A percentile compares a stretch with the other conserved stretches of the same genome.
Conservation (phyloP, 2,113 vertebrate species). For the Rhinogobius similis region DNA sequence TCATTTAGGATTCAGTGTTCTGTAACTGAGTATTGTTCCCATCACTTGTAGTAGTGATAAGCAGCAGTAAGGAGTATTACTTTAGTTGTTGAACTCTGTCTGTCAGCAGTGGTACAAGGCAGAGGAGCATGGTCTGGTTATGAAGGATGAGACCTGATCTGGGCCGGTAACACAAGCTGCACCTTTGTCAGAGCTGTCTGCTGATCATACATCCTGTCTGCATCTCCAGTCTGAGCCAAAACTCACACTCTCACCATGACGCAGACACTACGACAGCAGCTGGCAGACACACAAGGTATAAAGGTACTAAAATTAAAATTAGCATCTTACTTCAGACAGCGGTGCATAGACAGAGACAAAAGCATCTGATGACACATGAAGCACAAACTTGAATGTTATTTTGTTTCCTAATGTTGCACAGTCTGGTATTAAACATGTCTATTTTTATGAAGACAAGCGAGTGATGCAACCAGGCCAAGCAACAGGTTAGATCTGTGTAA, state of each 20-base stretch:
- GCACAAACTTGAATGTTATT: too few species aligned
- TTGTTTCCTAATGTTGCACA: too few species aligned
- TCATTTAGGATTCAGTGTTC: too few species aligned
- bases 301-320: too few species aligned
- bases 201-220: slow-evolving; percentile 53
- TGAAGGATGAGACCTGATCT: slow-evolving; percentile 77
- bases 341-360: too few species aligned
- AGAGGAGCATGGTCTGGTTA: slow-evolving; percentile 62
- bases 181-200: slow-evolving; percentile 63
- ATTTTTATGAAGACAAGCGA: too few species aligned
- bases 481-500: too few species aligned
- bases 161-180: slow-evolving; percentile 63
- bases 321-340: too few species aligned
- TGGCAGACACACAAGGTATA: neutral
- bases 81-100: slow-evolving; percentile 38
- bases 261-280: slow-evolving; percentile 8
- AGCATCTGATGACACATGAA: too few species aligned
- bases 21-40: too few species aligned
- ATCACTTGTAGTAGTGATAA: neutral
- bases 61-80: slow-evolving; percentile 17
- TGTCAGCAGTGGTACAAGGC: slow-evolving; percentile 56
- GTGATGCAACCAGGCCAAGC: too few species aligned
- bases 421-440: too few species aligned
- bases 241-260: slow-evolving; percentile 30
- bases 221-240: slow-evolving; percentile 30